Evolutionary conservation across 2,888 invertebrate species (phyloP), one percentile per base, ranked within the genome.

Genomic region (Vanessa cardui): DNA sequence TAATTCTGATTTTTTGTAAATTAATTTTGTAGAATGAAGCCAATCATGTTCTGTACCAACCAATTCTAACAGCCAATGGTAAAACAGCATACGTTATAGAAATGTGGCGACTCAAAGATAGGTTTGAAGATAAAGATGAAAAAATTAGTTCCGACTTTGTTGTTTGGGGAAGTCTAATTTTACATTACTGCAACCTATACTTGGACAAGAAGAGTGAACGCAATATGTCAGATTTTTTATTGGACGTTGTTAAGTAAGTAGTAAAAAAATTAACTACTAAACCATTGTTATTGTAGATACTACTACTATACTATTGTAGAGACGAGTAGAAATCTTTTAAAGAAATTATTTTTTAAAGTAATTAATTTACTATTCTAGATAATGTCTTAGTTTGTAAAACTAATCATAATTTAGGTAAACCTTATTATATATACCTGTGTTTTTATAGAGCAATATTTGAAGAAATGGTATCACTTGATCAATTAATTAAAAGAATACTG

Each of bases 401-500:
- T 26, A 26, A 26, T 5, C 26, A 26, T 26, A 26, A 26, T 26
- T 26, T 5, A 26, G 26, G 26, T 26, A 3, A 26, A 26, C 1
- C 26, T 1, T 26, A 26, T 26, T 26, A 26, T 3, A 26, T 26
- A 3, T 26, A 26, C 26, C 49, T 26, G 59, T 31, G n/a, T 63
- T 49, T 68, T 86, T 89, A 47, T 86, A 97, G 97, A 83, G 96
- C 96, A 9, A 96, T 97, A 80, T 97, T 98, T 81, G 97, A 97
- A 90, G 97, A 97, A 79, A 97, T 97, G 94, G 95, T 96, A 58
- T 96, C 96, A 73, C 95, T 97, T 93, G 97, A 97, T 77, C 94
- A 94, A 68, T 93, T 97, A 0, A 96, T 97, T 45, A 95, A 96
- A 83, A 96, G 96, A 82, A 96, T 97, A 69, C 95, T 97, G 94